Evolutionary conservation across 2,888 invertebrate species (phyloP), one percentile per base, ranked within the genome.

Genomic region (Macropis europaea): DNA sequence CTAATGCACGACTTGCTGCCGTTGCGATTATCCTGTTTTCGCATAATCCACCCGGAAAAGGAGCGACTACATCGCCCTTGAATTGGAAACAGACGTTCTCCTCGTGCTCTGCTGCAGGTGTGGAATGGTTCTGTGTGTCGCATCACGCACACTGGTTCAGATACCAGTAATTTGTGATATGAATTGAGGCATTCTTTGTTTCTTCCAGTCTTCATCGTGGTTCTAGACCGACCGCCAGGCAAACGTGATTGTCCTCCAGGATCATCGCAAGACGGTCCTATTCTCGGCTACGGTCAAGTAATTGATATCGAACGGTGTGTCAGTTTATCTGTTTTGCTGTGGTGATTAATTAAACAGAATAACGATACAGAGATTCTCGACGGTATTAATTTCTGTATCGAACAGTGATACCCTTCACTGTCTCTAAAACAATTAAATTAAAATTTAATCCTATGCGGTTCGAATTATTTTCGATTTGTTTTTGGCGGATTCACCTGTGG

Each of bases 161-260:
- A 4, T 1, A 13, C 13, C n/a, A 54, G 42, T 54, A 56, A 56
- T 61, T 52, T 61, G 9, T 13, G 32, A 48, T 47, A 38, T 38
- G 62, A 68, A 68, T 59, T 59, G 53, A 32, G 15, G n/a, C 52
- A 45, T 43, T n/a, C 28, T 3, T 11, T 30, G 24, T 30, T 50
- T 24, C 56, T 19, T n/a, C 7, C 67, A 70, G 67, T 67, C 45
- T 24, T 48, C 30, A 11, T 15, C 40, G 34, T 38, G 59, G 13
- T 52, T 42, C 11, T 22, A 13, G 6, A 17, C 38, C 40, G 47
- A 30, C 15, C 59, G n/a, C 26, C 24, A n/a, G n/a, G 30, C 7
- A n/a, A n/a, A 24, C 22, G 22, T 2, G 13, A 9, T 11, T 5
- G 1, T n/a, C 17, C 4, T 19, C 7, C 3, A 13, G 32, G 7